Percentiles rank a stretch among this genome's conserved stretches.
phyloP scores from a whole-genome alignment of 2,888 invertebrate genomes.

The Drosophila kambysellisi region DNA sequence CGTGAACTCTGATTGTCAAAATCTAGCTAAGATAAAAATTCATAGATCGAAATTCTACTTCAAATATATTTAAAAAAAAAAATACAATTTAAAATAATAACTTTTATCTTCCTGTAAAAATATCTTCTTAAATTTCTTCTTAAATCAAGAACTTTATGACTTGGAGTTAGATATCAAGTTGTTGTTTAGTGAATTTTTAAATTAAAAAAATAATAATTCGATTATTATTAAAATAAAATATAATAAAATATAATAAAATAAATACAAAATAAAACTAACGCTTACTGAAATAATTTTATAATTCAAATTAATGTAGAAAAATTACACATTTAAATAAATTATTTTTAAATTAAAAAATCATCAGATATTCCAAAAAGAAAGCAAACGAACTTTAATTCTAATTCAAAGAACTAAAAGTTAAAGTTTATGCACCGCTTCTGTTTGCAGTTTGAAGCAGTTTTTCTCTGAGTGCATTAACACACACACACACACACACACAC shows the following conservation, averaged over 20 bases:
- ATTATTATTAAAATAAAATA: no score
- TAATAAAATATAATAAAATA: no score
- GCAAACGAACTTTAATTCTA: not conserved
- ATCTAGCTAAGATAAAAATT: not conserved
- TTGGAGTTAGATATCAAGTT: not conserved
- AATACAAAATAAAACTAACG: no score
- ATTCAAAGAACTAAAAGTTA: not conserved
- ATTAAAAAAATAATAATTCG: no score
- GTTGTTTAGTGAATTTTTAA: no score
- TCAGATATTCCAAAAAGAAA: not conserved
- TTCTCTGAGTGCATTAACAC: not conserved
- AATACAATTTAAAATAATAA: not conserved
- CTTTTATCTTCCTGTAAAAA: not conserved
- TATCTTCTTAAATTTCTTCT: no score
- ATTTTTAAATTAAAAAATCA: not conserved
- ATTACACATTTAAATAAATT: no score
- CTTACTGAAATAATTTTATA: not conserved
- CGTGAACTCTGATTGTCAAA: fast-evolving
- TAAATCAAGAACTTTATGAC: no score
- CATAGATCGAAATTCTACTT: not conserved
- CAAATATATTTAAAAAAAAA: no score
- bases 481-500: not conserved
- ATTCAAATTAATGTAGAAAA: not conserved
- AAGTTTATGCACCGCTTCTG: not conserved
- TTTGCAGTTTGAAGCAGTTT: not conserved